These are phyloP conservation scores for Zeus faber DNA, from an alignment of 2,113 vertebrate species.

Conservation along the genomic window DNA sequence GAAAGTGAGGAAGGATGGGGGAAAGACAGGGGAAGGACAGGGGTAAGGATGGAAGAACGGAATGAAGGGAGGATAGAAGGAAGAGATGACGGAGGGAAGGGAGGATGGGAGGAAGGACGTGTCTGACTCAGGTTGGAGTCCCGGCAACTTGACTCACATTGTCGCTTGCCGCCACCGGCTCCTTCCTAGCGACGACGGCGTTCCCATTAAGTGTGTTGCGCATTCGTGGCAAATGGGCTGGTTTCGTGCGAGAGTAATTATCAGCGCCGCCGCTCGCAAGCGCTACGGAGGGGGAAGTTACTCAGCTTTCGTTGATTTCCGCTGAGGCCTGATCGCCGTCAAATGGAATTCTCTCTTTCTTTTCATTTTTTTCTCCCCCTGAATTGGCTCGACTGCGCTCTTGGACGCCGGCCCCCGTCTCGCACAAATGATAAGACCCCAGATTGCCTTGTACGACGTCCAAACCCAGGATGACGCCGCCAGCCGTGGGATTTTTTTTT, in stretches of 20 bases:
- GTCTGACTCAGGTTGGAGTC: constrained; percentile 9
- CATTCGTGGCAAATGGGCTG: constrained; percentile 62
- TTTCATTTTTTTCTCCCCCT: constrained; percentile 25
- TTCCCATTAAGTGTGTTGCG: constrained; percentile 53
- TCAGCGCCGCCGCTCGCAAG: constrained; percentile 56
- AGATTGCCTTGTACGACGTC: constrained; percentile 56
- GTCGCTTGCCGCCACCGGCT: constrained; percentile 47
- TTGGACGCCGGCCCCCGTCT: constrained; percentile 63
- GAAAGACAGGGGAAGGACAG: no score
- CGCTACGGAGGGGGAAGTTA: constrained; percentile 59
- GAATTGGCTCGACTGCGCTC: constrained; percentile 56
- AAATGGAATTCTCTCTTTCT: constrained; percentile 54
- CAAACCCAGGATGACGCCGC: constrained; percentile 56
- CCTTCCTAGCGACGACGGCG: constrained; percentile 39
- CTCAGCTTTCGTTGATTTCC: constrained; percentile 58
- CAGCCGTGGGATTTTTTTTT: constrained; percentile 61
- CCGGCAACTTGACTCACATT: constrained; percentile 54
- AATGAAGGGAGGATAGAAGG: no score
- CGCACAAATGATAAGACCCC: constrained; percentile 62
- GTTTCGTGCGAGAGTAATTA: constrained; percentile 64
- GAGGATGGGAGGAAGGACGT: no score
- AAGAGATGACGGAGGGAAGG: no score
- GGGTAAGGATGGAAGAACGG: no score
- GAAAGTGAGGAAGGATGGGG: no score
- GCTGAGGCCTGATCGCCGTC: constrained; percentile 57